A percentile compares a stretch with the other conserved stretches of the same genome.
These are phyloP conservation scores for Tangachromis dhanisi DNA, from an alignment of 2,113 vertebrate species.

Conservation along the genomic window DNA sequence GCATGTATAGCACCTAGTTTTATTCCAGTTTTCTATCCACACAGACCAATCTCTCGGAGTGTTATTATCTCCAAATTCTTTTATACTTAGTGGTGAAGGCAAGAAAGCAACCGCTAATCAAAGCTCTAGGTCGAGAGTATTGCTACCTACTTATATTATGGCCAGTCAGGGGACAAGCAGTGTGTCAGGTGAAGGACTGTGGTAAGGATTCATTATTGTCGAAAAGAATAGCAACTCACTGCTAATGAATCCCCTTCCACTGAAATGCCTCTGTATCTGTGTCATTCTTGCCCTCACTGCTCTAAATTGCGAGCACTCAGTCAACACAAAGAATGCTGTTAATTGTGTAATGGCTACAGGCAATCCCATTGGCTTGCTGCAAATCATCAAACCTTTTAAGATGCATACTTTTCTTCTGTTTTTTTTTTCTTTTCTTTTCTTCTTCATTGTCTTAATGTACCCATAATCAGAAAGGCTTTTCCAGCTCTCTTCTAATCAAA, in stretches of 20 bases:
- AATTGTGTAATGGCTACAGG: conserved; percentile 53
- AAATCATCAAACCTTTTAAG: conserved; percentile 37
- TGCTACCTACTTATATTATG: neutral
- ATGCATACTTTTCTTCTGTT: neutral
- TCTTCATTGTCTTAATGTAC: conserved; percentile 36
- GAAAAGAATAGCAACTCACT: conserved; percentile 22
- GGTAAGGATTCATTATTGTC: neutral
- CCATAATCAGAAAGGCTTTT: conserved; percentile 32
- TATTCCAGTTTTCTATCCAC: neutral
- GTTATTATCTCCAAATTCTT: neutral
- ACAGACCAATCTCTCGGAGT: neutral
- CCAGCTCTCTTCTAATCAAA: conserved; percentile 39
- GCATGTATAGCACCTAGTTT: neutral
- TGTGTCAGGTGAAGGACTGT: conserved; percentile 39
- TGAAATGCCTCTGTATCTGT: neutral
- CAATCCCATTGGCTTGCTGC: conserved; percentile 43
- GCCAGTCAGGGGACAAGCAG: neutral
- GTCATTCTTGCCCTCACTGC: conserved; percentile 20
- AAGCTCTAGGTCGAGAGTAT: neutral
- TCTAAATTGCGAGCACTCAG: conserved; percentile 55
- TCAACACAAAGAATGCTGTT: conserved; percentile 49
- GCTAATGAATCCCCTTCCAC: conserved; percentile 12
- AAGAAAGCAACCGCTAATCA: neutral
- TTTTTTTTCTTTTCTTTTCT: neutral
- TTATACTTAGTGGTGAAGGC: neutral